Evolutionary conservation across 2,797 vertebrate genomes (phyloP).

Genomic region (Squalus acanthias): DNA sequence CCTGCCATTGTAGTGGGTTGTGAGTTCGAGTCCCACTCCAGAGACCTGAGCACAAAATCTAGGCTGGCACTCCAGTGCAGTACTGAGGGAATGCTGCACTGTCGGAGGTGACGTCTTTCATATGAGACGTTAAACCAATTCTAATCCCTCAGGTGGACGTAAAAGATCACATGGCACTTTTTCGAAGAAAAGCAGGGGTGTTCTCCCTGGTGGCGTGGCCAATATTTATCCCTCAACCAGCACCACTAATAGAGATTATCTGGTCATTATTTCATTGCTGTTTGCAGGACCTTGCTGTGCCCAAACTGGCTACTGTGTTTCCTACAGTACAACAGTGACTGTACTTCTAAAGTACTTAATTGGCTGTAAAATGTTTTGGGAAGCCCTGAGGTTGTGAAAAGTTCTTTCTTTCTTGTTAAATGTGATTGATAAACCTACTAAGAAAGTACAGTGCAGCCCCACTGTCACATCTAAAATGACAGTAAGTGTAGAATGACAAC

Average conservation of each 20-base stretch:
- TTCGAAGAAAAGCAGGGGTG: neutral
- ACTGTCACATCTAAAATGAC: neutral
- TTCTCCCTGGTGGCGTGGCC: neutral
- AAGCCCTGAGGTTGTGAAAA: neutral
- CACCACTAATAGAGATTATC: neutral
- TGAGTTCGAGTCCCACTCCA: neutral
- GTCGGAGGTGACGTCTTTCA: neutral
- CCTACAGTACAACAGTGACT: neutral
- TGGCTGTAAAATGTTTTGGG: neutral
- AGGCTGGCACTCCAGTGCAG: neutral
- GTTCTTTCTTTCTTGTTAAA: neutral
- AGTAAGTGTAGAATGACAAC: neutral
- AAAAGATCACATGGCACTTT: no score
- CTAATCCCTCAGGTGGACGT: neutral
- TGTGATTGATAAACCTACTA: neutral
- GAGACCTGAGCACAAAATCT: neutral
- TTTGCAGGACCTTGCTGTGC: neutral
- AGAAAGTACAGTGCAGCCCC: neutral
- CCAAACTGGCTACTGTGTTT: neutral
- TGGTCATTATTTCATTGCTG: neutral
- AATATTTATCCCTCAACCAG: neutral
- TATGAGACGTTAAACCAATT: neutral
- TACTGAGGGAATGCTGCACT: neutral
- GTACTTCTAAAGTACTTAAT: neutral
- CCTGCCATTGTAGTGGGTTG: neutral